Evolutionary conservation across 2,888 invertebrate genomes (phyloP), one percentile per base, ranked within the genome.

Genomic region (Elysia crispata): DNA sequence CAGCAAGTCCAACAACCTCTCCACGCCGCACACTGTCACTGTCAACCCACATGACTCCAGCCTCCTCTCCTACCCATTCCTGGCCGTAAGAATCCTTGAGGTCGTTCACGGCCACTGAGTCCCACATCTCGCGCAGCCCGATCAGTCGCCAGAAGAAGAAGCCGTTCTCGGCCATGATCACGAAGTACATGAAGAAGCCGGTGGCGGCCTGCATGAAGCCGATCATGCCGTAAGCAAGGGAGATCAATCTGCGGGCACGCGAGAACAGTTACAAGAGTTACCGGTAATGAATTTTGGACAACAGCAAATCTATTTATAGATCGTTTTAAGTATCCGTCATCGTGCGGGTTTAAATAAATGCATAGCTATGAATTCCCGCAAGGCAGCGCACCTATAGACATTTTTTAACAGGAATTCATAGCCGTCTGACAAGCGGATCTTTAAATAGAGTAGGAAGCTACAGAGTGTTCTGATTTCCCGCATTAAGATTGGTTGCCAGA

Each of bases 141-240:
- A 98, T 96, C 88, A 99, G 94, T 89, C 94, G 94, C 91, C 94
- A 91, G 1, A 98, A 98, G 92, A 97, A 94, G 94, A 99, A 99
- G 87, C 99, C 99, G 93, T 99, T 99, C 93, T 99, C 99, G 94
- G 98, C 98, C 98, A 99, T 97, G 92, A 99, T 99, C 89, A 99
- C 98, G 93, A 99, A 98, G 94, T 99, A 99, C 79, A 97, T 97
- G 94, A 98, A 99, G 96, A 99, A 99, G 49, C 99, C 99, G 86
- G 98, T 98, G 23, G 97, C 97, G 74, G 99, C 99, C 94, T 99
- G 99, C 93, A 99, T 99, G 98, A 99, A 98, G 91, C 99, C 99
- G 93, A 99, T 99, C 93, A 99, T 99, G 90, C 99, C 99, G 93
- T 99, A 99, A 82, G 99, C 97, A 96, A 99, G 98, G 85, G 98